Evolutionary conservation across 2,113 vertebrate genomes (phyloP).

Genomic region (Centropus bengalensis): DNA sequence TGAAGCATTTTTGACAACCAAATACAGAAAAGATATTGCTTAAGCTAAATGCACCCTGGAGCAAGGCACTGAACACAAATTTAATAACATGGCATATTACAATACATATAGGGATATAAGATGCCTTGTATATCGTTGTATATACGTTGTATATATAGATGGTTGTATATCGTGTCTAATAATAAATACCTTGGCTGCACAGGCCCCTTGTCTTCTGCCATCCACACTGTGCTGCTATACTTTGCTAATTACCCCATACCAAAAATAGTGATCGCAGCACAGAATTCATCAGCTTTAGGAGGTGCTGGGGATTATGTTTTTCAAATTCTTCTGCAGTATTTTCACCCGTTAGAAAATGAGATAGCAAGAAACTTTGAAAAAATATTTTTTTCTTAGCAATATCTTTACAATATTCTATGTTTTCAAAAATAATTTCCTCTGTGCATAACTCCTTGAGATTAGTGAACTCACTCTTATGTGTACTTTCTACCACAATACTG

Average conservation of each 20-base stretch:
- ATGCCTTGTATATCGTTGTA: too few relatives aligned
- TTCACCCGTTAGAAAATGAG: background rate
- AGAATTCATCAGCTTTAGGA: background rate
- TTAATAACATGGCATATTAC: background rate
- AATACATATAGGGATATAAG: background rate
- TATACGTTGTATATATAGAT: too few relatives aligned
- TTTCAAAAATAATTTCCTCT: conserved; percentile 51
- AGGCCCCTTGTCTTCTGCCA: background rate
- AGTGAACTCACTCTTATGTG: conserved; percentile 23
- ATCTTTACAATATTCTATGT: background rate
- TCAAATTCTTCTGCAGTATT: background rate
- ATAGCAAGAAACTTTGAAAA: background rate
- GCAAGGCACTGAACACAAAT: background rate
- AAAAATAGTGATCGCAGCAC: background rate
- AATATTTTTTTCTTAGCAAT: background rate
- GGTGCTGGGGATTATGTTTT: background rate
- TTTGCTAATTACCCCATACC: background rate
- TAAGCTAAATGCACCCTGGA: background rate
- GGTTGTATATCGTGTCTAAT: background rate
- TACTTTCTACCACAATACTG: conserved; percentile 50
- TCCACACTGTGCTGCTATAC: background rate
- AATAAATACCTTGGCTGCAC: background rate
- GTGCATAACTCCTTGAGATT: conserved; percentile 27
- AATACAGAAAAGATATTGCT: background rate
- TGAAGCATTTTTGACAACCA: background rate